Conservation (phyloP, 2,113 vertebrate species). For the Ailurus styani region DNA sequence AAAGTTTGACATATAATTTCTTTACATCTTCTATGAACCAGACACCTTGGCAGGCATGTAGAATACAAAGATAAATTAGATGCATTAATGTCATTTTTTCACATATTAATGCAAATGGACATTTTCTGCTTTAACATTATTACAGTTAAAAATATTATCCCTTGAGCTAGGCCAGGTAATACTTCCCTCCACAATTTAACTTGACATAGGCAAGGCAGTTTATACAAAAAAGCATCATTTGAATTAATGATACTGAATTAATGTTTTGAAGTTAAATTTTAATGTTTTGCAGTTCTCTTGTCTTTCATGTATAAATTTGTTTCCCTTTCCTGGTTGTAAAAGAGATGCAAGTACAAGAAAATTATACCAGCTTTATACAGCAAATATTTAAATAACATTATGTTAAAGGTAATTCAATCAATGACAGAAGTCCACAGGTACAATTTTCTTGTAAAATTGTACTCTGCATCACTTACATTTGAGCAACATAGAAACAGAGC, state of each 20-base stretch:
- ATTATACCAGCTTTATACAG: not conserved
- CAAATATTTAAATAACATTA: not conserved
- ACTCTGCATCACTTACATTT: not conserved
- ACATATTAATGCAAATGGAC: not conserved
- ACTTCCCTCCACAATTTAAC: not conserved
- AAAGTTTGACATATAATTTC: slow-evolving; percentile 4
- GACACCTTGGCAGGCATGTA: not conserved
- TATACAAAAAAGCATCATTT: not conserved
- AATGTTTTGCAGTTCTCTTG: not conserved
- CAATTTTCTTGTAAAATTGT: not conserved
- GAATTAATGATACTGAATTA: not conserved
- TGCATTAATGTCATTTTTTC: not conserved
- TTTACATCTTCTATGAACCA: not conserved
- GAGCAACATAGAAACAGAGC: not conserved
- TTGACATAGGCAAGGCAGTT: not conserved
- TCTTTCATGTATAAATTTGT: not conserved
- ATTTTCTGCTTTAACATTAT: not conserved
- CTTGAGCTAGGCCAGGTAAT: not conserved
- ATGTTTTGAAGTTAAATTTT: slow-evolving; percentile 8
- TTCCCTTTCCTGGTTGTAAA: not conserved
- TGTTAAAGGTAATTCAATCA: not conserved
- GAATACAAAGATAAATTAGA: slow-evolving; percentile 15
- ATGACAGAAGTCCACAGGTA: not conserved
- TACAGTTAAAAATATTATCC: not conserved
- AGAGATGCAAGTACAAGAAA: not conserved